Conservation (phyloP, 2,888 invertebrate species). For the Onthophagus sagittarius region DNA sequence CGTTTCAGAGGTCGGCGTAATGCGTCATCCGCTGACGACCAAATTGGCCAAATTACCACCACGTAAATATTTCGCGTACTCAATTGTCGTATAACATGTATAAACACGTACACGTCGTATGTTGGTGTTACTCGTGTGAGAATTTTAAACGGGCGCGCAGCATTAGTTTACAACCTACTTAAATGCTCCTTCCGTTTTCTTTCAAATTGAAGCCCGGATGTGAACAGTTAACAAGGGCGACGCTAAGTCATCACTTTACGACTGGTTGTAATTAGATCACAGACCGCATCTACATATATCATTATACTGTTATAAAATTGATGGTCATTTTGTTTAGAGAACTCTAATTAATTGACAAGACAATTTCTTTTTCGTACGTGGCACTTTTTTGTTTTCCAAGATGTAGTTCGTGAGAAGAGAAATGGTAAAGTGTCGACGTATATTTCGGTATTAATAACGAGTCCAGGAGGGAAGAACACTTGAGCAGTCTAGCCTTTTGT, state of each 20-base stretch:
- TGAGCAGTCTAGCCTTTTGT: conserved; percentile 34
- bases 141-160: conserved; percentile 34
- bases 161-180: conserved; percentile 37
- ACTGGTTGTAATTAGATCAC: conserved; percentile 23
- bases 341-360: background rate
- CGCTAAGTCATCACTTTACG: conserved; percentile 46
- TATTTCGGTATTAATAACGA: background rate
- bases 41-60: background rate
- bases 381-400: background rate
- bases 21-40: background rate
- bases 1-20: background rate
- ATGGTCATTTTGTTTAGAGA: background rate
- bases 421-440: background rate
- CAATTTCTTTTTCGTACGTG: no score
- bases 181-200: conserved; percentile 49
- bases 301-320: background rate
- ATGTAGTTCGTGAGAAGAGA: background rate
- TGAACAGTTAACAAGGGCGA: conserved; percentile 46
- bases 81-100: background rate
- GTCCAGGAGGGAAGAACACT: conserved; percentile 23
- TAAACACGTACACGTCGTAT: background rate
- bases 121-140: conserved; percentile 31
- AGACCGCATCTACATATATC: conserved; percentile 9
- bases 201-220: conserved; percentile 46
- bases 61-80: background rate